Conservation (phyloP, 2,888 invertebrate genomes). For the Torymus tubicola region DNA sequence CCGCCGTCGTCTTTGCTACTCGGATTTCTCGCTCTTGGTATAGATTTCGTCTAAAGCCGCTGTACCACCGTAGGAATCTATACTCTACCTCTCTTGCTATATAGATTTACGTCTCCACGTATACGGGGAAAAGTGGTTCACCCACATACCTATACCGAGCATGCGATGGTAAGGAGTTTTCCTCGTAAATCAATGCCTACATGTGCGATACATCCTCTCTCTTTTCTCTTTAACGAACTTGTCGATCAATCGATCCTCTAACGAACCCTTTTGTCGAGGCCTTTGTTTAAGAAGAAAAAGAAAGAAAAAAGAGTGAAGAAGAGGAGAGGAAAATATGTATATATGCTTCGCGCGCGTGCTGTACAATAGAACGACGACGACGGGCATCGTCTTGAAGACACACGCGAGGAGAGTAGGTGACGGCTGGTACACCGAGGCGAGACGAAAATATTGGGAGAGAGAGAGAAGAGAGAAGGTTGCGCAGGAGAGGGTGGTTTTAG, state of each 20-base stretch:
- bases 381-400: not conserved
- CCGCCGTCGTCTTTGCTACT: no score
- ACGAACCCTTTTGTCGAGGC: slow-evolving; percentile 34
- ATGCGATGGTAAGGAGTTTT: slow-evolving; percentile 37
- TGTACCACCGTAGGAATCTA: not conserved
- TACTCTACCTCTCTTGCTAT: not conserved
- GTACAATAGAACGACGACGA: no score
- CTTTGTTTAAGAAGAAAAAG: slow-evolving; percentile 1
- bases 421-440: no score
- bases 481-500: no score
- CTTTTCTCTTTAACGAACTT: slow-evolving; percentile 23
- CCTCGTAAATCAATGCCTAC: slow-evolving; percentile 39
- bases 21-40: no score
- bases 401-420: no score
- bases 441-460: no score
- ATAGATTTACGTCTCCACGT: slow-evolving; percentile 25
- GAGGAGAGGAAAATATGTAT: not conserved
- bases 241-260: slow-evolving; percentile 44
- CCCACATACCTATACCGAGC: not conserved
- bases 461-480: no score
- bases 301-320: not conserved
- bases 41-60: no score
- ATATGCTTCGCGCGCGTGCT: no score
- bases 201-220: not conserved
- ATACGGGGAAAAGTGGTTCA: slow-evolving; percentile 6